A percentile compares a stretch with the other conserved stretches of the same genome.
phyloP scores from a whole-genome alignment of 2,797 vertebrate species.

The Pygocentrus nattereri region DNA sequence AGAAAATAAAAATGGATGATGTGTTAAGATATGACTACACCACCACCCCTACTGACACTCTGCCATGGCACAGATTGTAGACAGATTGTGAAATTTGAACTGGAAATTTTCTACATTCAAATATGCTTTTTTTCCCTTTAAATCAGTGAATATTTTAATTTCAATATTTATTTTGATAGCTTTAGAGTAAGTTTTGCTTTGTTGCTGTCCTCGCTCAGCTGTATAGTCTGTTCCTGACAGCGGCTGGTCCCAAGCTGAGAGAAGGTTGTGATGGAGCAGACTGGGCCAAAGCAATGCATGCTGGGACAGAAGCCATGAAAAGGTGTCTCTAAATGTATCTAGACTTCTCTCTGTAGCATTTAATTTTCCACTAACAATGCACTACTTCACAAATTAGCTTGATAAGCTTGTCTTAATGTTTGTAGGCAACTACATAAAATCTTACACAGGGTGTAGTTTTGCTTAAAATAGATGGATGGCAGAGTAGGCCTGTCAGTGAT shows the following conservation, averaged over 20 bases:
- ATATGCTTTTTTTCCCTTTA: too few relatives aligned
- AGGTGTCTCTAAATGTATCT: constrained; percentile 70
- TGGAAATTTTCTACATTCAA: too few relatives aligned
- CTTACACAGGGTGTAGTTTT: background rate
- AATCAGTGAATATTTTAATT: too few relatives aligned
- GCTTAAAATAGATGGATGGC: background rate
- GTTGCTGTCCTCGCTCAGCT: constrained; percentile 73
- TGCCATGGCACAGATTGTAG: too few relatives aligned
- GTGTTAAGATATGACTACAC: too few relatives aligned
- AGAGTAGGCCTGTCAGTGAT: too few relatives aligned
- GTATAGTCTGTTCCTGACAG: constrained; percentile 92
- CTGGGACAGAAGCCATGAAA: constrained; percentile 89
- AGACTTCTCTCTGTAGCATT: background rate
- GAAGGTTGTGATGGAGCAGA: constrained; percentile 61
- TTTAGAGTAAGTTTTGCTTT: background rate
- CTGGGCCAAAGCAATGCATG: constrained; percentile 89
- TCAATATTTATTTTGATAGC: too few relatives aligned
- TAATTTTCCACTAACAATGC: background rate
- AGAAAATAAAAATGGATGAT: too few relatives aligned
- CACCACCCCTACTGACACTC: too few relatives aligned
- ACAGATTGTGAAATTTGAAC: too few relatives aligned
- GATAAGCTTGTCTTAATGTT: background rate
- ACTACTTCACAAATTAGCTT: background rate
- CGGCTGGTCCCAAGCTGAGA: constrained; percentile 82
- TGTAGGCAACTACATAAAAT: background rate